Percentiles rank a stretch among this genome's conserved stretches.
phyloP scores from a whole-genome alignment of 1,140 invertebrate species.

The Pissodes strobi region DNA sequence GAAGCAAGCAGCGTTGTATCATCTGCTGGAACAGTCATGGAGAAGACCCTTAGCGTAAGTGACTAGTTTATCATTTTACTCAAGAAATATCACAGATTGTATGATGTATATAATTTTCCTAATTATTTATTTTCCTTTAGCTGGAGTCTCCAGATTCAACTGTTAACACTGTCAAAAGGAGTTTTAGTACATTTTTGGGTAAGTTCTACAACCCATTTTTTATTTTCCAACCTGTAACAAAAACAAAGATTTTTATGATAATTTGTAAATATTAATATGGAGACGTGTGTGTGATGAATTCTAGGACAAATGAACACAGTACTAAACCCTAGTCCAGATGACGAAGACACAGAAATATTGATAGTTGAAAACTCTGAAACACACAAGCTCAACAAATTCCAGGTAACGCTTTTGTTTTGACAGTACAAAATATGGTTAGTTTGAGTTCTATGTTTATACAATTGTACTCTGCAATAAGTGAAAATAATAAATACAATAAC shows the following conservation, averaged over 20 bases:
- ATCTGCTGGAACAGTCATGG: conserved; percentile 65
- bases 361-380: conserved; percentile 64
- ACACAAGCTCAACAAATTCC: conserved; percentile 63
- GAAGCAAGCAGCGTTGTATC: conserved; percentile 69
- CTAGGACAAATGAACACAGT: conserved; percentile 68
- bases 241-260: conserved; percentile 3
- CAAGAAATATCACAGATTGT: neutral
- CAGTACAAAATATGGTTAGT: no score
- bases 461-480: no score
- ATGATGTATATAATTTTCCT: neutral
- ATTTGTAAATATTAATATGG: conserved; percentile 32
- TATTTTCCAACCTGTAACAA: no score
- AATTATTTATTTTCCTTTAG: conserved; percentile 53
- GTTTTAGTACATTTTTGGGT: conserved; percentile 69
- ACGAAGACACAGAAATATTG: conserved; percentile 69
- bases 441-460: no score
- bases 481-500: no score
- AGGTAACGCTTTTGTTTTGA: conserved; percentile 56
- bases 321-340: conserved; percentile 69
- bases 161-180: conserved; percentile 70
- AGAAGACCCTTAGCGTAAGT: conserved; percentile 70
- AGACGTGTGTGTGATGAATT: conserved; percentile 13
- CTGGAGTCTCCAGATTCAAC: conserved; percentile 70
- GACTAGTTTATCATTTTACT: no score
- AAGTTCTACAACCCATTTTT: no score